Percentiles rank a stretch among this genome's conserved stretches.
Conservation (phyloP, 2,888 invertebrate genomes). For the Ormia ochracea region DNA sequence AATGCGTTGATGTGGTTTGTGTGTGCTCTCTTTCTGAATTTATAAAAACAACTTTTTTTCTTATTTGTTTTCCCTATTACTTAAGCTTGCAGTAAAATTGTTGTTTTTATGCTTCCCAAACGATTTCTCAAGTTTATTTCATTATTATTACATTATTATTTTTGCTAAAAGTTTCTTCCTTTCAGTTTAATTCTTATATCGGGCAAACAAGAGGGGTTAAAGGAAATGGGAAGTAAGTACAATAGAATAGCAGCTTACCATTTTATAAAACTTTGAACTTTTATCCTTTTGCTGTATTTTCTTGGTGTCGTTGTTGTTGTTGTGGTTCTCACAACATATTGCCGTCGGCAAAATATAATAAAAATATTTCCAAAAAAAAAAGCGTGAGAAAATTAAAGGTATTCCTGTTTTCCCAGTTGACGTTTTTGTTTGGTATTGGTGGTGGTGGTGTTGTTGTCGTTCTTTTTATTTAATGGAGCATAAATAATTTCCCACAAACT, state of each 20-base stretch:
- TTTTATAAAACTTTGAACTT: conserved; percentile 24
- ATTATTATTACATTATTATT: neutral
- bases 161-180: neutral
- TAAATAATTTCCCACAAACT: conserved; percentile 37
- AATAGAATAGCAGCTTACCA: conserved; percentile 29
- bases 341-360: conserved; percentile 37
- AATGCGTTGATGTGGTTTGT: no score
- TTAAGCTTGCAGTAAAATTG: neutral
- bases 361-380: conserved; percentile 25
- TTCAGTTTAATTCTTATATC: conserved; percentile 2
- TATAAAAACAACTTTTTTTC: no score
- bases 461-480: conserved; percentile 37
- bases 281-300: conserved; percentile 40
- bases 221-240: neutral
- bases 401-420: conserved; percentile 22
- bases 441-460: neutral
- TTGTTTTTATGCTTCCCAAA: neutral
- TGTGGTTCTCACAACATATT: conserved; percentile 23
- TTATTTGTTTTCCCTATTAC: neutral
- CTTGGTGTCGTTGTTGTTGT: neutral
- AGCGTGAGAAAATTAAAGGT: conserved; percentile 50
- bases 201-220: no score
- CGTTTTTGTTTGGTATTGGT: neutral
- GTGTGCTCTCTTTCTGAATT: no score
- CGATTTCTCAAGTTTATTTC: neutral